phyloP scores from a whole-genome alignment of 1,140 invertebrate genomes.

The Doryteuthis pealeii region DNA sequence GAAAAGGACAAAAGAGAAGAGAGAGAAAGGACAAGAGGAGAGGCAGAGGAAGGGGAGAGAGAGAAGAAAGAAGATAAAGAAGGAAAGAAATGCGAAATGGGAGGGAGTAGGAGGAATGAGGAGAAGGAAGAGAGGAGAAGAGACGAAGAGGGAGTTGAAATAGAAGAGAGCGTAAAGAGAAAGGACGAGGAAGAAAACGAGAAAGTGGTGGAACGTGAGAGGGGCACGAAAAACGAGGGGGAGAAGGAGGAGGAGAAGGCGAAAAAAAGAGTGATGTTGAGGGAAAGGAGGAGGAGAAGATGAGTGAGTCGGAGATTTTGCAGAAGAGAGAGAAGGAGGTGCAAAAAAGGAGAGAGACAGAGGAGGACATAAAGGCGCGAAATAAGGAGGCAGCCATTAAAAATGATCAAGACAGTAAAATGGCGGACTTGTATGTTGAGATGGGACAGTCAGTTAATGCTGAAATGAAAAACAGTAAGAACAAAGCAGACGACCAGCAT shows the following conservation, averaged over 20 bases:
- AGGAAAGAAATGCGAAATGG: no score
- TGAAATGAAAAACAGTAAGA: conserved; percentile 18
- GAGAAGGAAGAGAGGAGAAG: conserved; percentile 23
- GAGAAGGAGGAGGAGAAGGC: no score
- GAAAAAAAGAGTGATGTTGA: no score
- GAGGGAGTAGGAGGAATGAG: no score
- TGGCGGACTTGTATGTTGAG: conserved; percentile 16
- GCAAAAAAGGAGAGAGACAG: conserved; percentile 16
- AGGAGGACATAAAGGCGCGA: conserved; percentile 25
- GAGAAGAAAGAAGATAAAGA: conserved; percentile 27
- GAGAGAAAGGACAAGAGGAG: no score
- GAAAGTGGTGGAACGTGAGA: no score
- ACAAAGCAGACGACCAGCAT: conserved; percentile 20
- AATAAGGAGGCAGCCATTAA: conserved; percentile 24
- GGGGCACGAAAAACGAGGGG: no score
- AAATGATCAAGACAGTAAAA: conserved; percentile 19
- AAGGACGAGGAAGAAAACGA: conserved; percentile 28
- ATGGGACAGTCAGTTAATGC: conserved; percentile 13
- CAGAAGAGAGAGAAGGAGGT: conserved; percentile 27
- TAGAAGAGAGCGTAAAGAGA: conserved; percentile 29
- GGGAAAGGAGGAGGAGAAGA: no score
- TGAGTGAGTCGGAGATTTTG: no score
- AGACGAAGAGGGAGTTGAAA: conserved; percentile 23
- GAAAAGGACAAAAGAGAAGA: no score
- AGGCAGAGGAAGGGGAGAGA: conserved; percentile 8